These are phyloP conservation scores for Synanthedon andrenaeformis DNA, from an alignment of 2,888 invertebrate species.

Conservation along the genomic window DNA sequence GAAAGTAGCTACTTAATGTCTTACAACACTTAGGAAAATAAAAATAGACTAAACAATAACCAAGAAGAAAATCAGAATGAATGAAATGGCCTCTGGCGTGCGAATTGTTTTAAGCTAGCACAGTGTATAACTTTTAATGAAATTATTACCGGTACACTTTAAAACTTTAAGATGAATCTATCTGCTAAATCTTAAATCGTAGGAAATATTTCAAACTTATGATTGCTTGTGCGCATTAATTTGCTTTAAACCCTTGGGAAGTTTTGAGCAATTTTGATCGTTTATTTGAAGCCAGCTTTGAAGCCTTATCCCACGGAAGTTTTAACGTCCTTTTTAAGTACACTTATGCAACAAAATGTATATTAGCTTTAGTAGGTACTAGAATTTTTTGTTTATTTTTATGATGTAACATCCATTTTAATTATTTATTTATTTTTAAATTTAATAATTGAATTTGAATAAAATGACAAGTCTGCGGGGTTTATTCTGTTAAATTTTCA, in stretches of 20 bases:
- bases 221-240: conserved; percentile 1
- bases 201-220: conserved; percentile 1
- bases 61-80: too few species aligned
- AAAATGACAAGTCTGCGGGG: not conserved
- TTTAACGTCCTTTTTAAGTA: not conserved
- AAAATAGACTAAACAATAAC: too few species aligned
- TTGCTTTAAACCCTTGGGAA: not conserved
- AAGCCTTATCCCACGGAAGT: not conserved
- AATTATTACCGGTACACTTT: not conserved
- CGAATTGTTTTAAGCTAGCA: not conserved
- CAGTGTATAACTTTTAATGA: not conserved
- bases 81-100: not conserved
- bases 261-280: not conserved
- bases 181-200: not conserved
- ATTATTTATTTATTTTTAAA: not conserved
- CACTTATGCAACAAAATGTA: not conserved
- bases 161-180: not conserved
- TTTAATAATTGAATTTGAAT: not conserved
- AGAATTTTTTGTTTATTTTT: not conserved
- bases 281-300: not conserved
- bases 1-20: too few species aligned
- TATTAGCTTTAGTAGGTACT: not conserved
- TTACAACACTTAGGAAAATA: too few species aligned
- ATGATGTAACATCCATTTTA: too few species aligned
- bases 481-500: conserved; percentile 22